Evolutionary conservation across 2,888 invertebrate species (phyloP).

Genomic region (Platypus cylindrus): DNA sequence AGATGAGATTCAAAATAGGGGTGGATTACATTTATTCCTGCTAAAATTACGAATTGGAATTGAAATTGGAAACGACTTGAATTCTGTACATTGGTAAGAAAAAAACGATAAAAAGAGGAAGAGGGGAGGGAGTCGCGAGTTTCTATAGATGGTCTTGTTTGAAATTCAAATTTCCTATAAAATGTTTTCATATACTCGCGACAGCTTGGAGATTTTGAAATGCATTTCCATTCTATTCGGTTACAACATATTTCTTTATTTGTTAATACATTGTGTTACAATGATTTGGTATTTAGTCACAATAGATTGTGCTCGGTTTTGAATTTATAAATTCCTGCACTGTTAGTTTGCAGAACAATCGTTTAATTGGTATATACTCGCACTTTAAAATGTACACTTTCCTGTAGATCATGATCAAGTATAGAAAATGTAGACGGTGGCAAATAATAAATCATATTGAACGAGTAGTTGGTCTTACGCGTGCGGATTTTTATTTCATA

Average conservation of each 20-base stretch:
- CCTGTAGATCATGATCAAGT: too few relatives aligned
- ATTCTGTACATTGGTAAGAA: conserved; percentile 8
- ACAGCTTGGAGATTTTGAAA: conserved; percentile 8
- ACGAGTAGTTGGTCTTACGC: too few relatives aligned
- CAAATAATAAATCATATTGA: too few relatives aligned
- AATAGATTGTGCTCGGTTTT: too few relatives aligned
- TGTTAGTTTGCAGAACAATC: too few relatives aligned
- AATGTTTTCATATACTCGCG: conserved; percentile 11
- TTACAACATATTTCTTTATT: conserved; percentile 9
- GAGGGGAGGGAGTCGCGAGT: conserved; percentile 4
- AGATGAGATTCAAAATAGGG: conserved; percentile 19
- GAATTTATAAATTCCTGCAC: too few relatives aligned
- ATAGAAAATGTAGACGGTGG: too few relatives aligned
- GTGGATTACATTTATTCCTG: conserved; percentile 21
- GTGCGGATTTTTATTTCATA: conserved; percentile 28
- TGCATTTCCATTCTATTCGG: conserved; percentile 10
- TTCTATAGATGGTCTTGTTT: conserved; percentile 6
- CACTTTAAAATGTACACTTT: too few relatives aligned
- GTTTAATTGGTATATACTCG: too few relatives aligned
- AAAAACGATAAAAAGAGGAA: too few relatives aligned
- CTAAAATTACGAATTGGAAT: conserved; percentile 19
- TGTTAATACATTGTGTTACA: too few relatives aligned
- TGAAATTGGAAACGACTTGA: conserved; percentile 17
- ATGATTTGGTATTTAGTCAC: too few relatives aligned
- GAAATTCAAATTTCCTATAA: conserved; percentile 10